These are phyloP conservation scores for Drosophila putrida DNA, from an alignment of 2,888 invertebrate genomes.

Conservation along the genomic window DNA sequence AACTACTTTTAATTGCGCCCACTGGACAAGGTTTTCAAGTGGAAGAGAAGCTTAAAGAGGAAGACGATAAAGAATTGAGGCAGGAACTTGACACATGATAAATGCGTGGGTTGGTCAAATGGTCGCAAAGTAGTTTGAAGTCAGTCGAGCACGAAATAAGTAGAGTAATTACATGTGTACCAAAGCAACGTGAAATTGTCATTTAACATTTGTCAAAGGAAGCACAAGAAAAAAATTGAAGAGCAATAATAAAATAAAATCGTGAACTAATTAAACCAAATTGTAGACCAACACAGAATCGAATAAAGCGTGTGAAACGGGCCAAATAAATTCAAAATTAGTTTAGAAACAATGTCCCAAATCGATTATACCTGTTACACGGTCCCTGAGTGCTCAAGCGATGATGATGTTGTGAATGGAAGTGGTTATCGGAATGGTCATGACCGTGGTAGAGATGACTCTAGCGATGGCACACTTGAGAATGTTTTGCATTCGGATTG, in stretches of 20 bases:
- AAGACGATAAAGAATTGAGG: not conserved
- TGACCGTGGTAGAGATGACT: conserved; percentile 35
- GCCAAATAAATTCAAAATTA: conserved; percentile 17
- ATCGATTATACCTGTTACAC: conserved; percentile 84
- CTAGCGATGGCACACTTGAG: conserved; percentile 61
- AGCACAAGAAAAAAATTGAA: conserved; percentile 15
- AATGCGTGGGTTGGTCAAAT: conserved; percentile 54
- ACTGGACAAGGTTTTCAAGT: conserved; percentile 58
- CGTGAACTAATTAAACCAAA: conserved; percentile 69
- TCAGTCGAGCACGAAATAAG: conserved; percentile 56
- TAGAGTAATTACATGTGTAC: conserved; percentile 56
- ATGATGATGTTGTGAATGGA: conserved; percentile 42
- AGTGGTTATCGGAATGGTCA: conserved; percentile 5
- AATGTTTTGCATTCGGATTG: conserved; percentile 62
- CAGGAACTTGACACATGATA: conserved; percentile 51
- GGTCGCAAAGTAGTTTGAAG: conserved; percentile 19
- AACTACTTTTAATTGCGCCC: conserved; percentile 74
- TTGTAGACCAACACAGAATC: conserved; percentile 28
- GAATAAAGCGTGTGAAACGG: conserved; percentile 27
- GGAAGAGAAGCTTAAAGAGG: not conserved
- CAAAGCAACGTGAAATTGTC: conserved; percentile 59
- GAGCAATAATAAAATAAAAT: conserved; percentile 23
- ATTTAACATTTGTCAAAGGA: conserved; percentile 64
- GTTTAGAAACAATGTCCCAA: conserved; percentile 68
- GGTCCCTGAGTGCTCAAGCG: conserved; percentile 82